These are phyloP conservation scores for Vultur gryphus DNA, from an alignment of 2,797 vertebrate genomes.

Conservation along the genomic window DNA sequence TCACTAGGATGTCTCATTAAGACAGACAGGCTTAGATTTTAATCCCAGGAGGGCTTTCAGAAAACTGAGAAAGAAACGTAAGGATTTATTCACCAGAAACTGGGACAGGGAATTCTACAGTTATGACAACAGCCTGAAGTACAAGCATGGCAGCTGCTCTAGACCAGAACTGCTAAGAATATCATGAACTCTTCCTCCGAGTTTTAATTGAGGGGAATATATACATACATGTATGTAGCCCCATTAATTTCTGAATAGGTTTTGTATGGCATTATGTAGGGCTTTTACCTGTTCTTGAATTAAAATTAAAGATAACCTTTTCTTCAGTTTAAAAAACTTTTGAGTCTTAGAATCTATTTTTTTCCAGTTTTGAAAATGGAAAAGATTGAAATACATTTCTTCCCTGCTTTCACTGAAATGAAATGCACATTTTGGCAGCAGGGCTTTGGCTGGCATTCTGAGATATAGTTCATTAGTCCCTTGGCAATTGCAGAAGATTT, in stretches of 20 bases:
- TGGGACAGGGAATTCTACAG: constrained; percentile 5
- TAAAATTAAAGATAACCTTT: background rate
- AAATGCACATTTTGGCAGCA: background rate
- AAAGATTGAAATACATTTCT: background rate
- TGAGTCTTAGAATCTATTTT: background rate
- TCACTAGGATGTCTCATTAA: background rate
- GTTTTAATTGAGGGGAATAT: background rate
- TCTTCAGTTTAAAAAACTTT: background rate
- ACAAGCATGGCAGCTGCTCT: background rate
- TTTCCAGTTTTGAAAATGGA: background rate
- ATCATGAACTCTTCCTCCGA: background rate
- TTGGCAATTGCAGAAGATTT: background rate
- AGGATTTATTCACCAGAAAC: constrained; percentile 7
- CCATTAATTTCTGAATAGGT: background rate
- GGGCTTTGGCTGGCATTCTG: background rate
- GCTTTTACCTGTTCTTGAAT: background rate
- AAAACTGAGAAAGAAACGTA: background rate
- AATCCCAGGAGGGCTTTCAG: background rate
- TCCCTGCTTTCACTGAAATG: background rate
- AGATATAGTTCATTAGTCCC: background rate
- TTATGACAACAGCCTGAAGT: background rate
- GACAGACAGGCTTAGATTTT: background rate
- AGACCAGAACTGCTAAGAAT: background rate
- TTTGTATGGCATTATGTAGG: background rate
- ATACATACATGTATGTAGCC: background rate